A percentile compares a stretch with the other conserved stretches of the same genome.
Conservation (phyloP, 2,113 vertebrate genomes). For the Malurus cyaneus region DNA sequence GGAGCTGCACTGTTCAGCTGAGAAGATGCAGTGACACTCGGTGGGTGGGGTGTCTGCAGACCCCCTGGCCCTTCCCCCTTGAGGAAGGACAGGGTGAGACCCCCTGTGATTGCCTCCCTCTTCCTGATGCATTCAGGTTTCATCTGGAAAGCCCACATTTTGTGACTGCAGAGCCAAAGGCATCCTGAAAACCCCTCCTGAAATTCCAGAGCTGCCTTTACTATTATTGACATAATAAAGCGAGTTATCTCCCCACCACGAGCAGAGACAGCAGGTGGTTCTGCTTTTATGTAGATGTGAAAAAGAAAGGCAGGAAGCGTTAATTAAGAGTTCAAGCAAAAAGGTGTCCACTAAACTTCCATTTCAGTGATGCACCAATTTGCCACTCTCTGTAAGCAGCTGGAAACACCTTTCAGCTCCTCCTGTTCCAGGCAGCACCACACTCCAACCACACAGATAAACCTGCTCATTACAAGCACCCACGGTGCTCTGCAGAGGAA, state of each 20-base stretch:
- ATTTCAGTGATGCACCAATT: background rate
- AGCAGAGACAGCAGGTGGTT: background rate
- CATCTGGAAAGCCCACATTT: background rate
- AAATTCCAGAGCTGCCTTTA: background rate
- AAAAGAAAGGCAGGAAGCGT: background rate
- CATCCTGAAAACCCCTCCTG: background rate
- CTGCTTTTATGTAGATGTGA: background rate
- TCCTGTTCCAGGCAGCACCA: background rate
- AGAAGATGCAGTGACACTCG: background rate
- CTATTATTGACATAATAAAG: background rate
- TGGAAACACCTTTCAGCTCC: background rate
- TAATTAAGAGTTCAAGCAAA: background rate
- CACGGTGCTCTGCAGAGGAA: background rate
- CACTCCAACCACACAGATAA: background rate
- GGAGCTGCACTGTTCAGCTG: background rate
- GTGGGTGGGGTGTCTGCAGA: background rate
- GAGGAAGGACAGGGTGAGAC: background rate
- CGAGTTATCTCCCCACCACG: background rate
- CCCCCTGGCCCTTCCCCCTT: background rate
- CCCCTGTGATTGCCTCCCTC: background rate
- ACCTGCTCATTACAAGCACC: background rate
- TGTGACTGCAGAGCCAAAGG: background rate
- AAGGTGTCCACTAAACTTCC: background rate
- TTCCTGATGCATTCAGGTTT: background rate
- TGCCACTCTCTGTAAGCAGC: rapidly evolving